phyloP scores from a whole-genome alignment of 2,888 invertebrate species.

The Trisateles emortualis region DNA sequence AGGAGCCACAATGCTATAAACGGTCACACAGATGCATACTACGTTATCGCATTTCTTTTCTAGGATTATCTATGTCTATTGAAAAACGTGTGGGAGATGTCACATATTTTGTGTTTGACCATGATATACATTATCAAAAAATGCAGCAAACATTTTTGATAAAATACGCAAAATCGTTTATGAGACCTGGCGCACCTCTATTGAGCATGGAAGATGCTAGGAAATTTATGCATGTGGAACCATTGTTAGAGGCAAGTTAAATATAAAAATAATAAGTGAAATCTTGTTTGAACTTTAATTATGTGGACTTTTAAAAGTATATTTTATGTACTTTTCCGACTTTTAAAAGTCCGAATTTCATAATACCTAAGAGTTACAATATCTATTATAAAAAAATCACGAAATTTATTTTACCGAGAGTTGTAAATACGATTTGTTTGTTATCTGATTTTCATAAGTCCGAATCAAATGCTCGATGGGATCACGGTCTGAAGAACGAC shows the following conservation, averaged over 20 bases:
- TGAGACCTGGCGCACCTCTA: not conserved
- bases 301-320: no score
- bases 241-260: slow-evolving; percentile 58
- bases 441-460: no score
- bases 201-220: slow-evolving; percentile 30
- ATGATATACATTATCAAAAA: slow-evolving; percentile 53
- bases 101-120: slow-evolving; percentile 58
- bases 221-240: slow-evolving; percentile 58
- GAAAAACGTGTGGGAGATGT: slow-evolving; percentile 30
- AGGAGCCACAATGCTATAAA: no score
- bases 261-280: not conserved
- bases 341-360: no score
- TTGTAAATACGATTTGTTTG: no score
- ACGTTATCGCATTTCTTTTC: slow-evolving; percentile 4
- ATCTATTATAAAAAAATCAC: no score
- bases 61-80: slow-evolving; percentile 63
- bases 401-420: no score
- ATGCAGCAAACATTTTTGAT: slow-evolving; percentile 46
- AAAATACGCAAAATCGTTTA: not conserved
- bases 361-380: no score
- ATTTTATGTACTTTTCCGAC: no score
- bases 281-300: no score
- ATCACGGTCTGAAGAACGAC: not conserved
- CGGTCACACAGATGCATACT: no score
- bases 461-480: no score